Evolutionary conservation across 2,113 vertebrate genomes (phyloP), one percentile per base, ranked within the genome.

Genomic region (Taurulus bubalis): DNA sequence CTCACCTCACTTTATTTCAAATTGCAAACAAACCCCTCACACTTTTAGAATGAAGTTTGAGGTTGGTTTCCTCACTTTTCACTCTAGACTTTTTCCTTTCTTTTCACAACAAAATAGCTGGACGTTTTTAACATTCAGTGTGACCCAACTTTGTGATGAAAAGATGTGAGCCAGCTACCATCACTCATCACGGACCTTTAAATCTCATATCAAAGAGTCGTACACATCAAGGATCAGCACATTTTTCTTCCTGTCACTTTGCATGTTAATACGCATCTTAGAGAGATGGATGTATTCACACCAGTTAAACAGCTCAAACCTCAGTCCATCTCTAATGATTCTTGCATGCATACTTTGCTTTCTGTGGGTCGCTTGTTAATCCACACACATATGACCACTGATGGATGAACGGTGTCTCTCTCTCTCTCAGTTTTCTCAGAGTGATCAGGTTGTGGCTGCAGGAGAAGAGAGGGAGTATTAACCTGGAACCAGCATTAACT

Each of bases 401-500:
- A 28, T 26, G n/a, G 51, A 22, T 40, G 70, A 38, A 62, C 26
- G 42, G 53, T 14, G 14, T 28, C 30, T 65, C 30, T 65, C 9
- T 55, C 53, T 24, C 30, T 56, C 63, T 65, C 36, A 8, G 32
- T 34, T 45, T n/a, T 58, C 69, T 51, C 47, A 69, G 36, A 64
- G 49, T 24, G 42, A 69, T 70, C 69, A 42, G n/a, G 51, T 74
- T 24, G 72, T 38, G 60, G 62, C 34, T 72, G 47, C 53, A 59
- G 51, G 9, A 36, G 26, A 75, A 24, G 16, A 59, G 40, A 49
- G n/a, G 4, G 6, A 72, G 78, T 80, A 69, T 83, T 42, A 56
- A 79, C 38, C 45, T 45, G 47, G 60, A 65, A 87, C 85, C 80
- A 90, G 85, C 88, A 87, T 78, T 72, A 53, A 78, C 42, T 69